Evolutionary conservation across 2,113 vertebrate species (phyloP).

Genomic region (Synodontis membranacea): DNA sequence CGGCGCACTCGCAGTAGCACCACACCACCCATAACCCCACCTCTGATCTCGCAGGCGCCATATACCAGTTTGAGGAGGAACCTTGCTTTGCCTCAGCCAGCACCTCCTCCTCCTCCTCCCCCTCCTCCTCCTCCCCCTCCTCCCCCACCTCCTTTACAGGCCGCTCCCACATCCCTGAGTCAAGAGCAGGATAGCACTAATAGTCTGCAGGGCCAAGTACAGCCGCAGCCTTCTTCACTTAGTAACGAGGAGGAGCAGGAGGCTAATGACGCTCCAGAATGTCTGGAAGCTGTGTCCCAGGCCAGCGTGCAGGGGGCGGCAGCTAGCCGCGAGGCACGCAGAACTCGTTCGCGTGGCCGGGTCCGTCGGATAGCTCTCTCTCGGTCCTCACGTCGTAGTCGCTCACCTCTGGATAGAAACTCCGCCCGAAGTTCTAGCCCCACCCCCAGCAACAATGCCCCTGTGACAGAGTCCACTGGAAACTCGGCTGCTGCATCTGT

Average conservation of each 20-base stretch:
- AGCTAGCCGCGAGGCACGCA: constrained; percentile 66
- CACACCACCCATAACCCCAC: constrained; percentile 60
- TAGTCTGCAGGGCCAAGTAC: constrained; percentile 39
- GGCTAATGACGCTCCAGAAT: constrained; percentile 58
- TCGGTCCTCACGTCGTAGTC: constrained; percentile 81
- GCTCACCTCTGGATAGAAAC: constrained; percentile 80
- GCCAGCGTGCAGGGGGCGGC: constrained; percentile 55
- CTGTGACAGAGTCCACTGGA: constrained; percentile 46
- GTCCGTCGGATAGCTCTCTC: constrained; percentile 79
- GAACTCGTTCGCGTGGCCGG: constrained; percentile 80
- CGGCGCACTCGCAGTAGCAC: constrained; percentile 79
- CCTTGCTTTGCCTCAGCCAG: constrained; percentile 57
- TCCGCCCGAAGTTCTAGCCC: constrained; percentile 49
- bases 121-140: constrained; percentile 31
- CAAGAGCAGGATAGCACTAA: constrained; percentile 64
- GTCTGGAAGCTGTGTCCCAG: constrained; percentile 61
- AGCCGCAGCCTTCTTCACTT: constrained; percentile 56
- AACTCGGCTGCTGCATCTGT: constrained; percentile 64
- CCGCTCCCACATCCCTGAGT: constrained; percentile 53
- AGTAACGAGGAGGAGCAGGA: constrained; percentile 67
- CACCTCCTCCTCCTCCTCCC: constrained; percentile 44
- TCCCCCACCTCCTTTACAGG: constrained; percentile 48
- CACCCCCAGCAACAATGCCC: constrained; percentile 49
- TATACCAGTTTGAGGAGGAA: constrained; percentile 59
- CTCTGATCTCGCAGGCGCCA: constrained; percentile 61